Evolutionary conservation across 1,140 invertebrate genomes (phyloP), one percentile per base, ranked within the genome.

Genomic region (Drosophila carrolli): DNA sequence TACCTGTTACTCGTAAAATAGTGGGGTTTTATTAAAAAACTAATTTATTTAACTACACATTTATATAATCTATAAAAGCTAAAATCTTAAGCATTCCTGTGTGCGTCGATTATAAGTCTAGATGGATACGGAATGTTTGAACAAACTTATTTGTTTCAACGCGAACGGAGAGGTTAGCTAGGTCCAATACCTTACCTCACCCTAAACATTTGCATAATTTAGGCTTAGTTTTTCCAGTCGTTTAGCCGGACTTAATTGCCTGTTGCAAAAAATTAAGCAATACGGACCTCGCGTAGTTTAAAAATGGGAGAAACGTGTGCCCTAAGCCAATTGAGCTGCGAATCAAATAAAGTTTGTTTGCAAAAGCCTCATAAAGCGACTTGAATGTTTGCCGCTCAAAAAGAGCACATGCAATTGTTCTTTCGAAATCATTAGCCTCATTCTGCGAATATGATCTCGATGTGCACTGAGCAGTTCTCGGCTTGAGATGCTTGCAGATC

Each of bases 341-440:
- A 80, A 76, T 51, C 48, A 47, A 67, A 67, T 65, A 78, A 57
- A 37, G 14, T 53, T 43, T n/a, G 23, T 62, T 50, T 57, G 38
- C 9, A 35, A 43, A 32, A 70, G 37, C 16, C 58, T 38, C 53
- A 53, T 53, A 58, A 44, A 38, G 51, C 53, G 37, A 19, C 10
- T 16, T 35, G 38, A 62, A 56, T 57, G 44, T 19, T 53, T 32
- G 35, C 51, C 40, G 48, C 48, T 59, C 41, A 44, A 48, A 74
- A 51, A n/a, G 43, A 58, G 50, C 13, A 47, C 41, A 35, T 40
- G 54, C 43, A 71, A 78, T 77, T 44, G 68, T 75, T 81, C 74
- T 85, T 82, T 61, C 70, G 46, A 85, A 86, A 86, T 75, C 47
- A 59, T 46, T 72, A 63, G 50, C 46, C 82, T 63, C 81, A 71